Evolutionary conservation across 2,888 invertebrate genomes (phyloP).

Genomic region (Apamea sordens): DNA sequence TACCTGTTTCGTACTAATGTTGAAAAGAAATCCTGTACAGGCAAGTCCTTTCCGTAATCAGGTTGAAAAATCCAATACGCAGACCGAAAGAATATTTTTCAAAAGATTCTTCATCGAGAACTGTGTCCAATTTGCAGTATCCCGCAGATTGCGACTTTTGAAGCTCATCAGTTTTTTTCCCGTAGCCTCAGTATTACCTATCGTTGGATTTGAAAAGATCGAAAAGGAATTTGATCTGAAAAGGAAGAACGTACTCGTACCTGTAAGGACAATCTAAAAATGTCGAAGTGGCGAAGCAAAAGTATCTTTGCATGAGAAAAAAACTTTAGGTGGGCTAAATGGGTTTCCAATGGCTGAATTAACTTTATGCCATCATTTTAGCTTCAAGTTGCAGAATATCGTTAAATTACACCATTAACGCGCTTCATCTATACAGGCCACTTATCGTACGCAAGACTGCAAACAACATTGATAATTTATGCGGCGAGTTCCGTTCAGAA

Average conservation of each 20-base stretch:
- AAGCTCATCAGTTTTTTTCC: constrained; percentile 37
- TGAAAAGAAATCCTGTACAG: not conserved
- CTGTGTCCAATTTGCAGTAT: constrained; percentile 51
- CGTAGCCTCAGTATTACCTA: constrained; percentile 21
- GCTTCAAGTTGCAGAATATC: constrained; percentile 26
- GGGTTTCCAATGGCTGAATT: not conserved
- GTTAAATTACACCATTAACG: constrained; percentile 53
- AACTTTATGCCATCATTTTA: not conserved
- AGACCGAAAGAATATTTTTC: constrained; percentile 46
- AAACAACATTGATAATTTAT: constrained; percentile 65
- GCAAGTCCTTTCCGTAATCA: constrained; percentile 27
- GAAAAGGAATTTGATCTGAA: constrained; percentile 21
- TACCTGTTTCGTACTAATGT: not conserved
- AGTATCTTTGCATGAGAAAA: not conserved
- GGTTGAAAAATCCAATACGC: constrained; percentile 40
- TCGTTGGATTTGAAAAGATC: constrained; percentile 25
- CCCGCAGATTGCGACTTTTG: constrained; percentile 33
- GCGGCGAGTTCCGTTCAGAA: constrained; percentile 71
- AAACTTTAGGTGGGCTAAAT: not conserved
- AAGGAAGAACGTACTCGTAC: not conserved
- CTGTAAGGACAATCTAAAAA: not conserved
- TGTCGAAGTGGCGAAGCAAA: not conserved
- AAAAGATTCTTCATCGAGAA: constrained; percentile 44
- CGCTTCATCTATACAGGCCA: constrained; percentile 49
- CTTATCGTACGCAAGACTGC: constrained; percentile 62